Evolutionary conservation across 2,797 vertebrate genomes (phyloP).

Genomic region (Smutsia gigantea): DNA sequence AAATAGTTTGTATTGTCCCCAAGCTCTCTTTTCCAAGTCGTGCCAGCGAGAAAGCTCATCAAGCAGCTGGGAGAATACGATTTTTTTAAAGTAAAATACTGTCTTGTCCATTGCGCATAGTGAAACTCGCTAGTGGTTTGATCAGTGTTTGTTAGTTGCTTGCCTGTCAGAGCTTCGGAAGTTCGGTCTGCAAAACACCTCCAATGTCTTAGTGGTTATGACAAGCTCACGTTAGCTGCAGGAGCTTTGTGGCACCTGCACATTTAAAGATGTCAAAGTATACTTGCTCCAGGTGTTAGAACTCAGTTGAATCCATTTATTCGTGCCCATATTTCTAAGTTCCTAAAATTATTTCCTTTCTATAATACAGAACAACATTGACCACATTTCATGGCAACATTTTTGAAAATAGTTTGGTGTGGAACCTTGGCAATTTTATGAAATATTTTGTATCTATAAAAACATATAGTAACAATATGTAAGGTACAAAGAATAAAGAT

Average conservation of each 20-base stretch:
- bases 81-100: not conserved
- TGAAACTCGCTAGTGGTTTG: not conserved
- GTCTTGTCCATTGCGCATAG: not conserved
- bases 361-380: not conserved
- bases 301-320: not conserved
- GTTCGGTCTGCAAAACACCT: not conserved
- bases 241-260: not conserved
- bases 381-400: not conserved
- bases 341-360: not conserved
- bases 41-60: not conserved
- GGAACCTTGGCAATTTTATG: not conserved
- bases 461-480: not conserved
- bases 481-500: slow-evolving; percentile 2
- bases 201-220: not conserved
- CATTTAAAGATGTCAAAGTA: not conserved
- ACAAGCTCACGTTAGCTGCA: not conserved
- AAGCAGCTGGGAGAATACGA: not conserved
- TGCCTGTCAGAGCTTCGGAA: not conserved
- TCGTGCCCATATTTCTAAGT: not conserved
- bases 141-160: not conserved
- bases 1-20: not conserved
- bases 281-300: not conserved
- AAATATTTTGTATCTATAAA: not conserved
- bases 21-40: not conserved
- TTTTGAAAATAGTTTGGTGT: slow-evolving; percentile 8